phyloP scores from a whole-genome alignment of 2,888 invertebrate genomes.

The Apotomis turbidana region DNA sequence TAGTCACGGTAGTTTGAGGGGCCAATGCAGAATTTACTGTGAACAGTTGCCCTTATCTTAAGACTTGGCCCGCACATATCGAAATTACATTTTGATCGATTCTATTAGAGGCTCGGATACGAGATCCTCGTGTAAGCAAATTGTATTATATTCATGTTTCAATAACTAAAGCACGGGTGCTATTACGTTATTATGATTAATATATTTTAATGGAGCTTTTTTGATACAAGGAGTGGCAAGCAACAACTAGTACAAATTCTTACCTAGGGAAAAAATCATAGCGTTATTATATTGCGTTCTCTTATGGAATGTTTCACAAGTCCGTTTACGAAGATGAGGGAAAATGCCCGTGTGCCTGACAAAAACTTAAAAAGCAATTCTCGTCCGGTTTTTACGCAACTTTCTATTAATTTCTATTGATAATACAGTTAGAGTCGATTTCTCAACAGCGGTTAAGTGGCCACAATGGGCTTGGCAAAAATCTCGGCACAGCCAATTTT shows the following conservation, averaged over 20 bases:
- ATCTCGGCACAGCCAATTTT: constrained; percentile 11
- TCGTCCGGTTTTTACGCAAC: constrained; percentile 20
- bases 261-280: too few relatives aligned
- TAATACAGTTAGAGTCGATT: constrained; percentile 54
- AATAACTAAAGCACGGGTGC: constrained; percentile 16
- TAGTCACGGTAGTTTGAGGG: too few relatives aligned
- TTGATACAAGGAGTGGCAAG: too few relatives aligned
- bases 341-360: constrained; percentile 7
- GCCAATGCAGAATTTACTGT: not conserved
- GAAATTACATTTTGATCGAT: constrained; percentile 73
- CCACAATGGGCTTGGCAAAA: constrained; percentile 48
- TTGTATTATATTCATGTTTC: constrained; percentile 51
- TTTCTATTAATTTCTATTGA: constrained; percentile 53
- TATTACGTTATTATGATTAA: not conserved
- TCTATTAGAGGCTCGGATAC: constrained; percentile 42
- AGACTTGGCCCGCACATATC: constrained; percentile 49
- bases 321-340: not conserved
- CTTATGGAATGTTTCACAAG: not conserved
- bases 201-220: not conserved
- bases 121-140: constrained; percentile 50
- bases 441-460: constrained; percentile 47
- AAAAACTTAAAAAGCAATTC: constrained; percentile 9
- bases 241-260: too few relatives aligned
- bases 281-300: too few relatives aligned
- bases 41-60: not conserved